A percentile compares a stretch with the other conserved stretches of the same genome.
Conservation (phyloP, 2,113 vertebrate genomes). For the Microcebus jonahi region DNA sequence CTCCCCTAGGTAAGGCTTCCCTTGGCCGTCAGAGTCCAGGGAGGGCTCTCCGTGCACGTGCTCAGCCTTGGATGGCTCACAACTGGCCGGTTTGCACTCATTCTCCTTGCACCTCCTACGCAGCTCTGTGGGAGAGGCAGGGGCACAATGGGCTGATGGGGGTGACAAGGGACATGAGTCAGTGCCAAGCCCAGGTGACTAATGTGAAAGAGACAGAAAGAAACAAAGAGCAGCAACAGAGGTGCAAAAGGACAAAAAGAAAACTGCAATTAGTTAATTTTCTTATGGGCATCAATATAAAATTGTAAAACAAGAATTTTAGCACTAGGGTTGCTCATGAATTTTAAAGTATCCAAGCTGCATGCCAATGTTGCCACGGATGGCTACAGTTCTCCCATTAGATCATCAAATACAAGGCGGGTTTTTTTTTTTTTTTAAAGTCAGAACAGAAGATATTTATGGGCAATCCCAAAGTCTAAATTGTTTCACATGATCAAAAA, state of each 20-base stretch:
- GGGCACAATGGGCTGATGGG: slow-evolving; percentile 87
- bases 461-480: background rate
- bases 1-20: slow-evolving; percentile 86
- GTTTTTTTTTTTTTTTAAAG: background rate
- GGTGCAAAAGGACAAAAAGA: slow-evolving; percentile 94
- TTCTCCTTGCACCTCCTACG: slow-evolving; percentile 93
- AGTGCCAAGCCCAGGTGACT: slow-evolving; percentile 87
- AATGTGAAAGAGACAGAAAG: slow-evolving; percentile 80
- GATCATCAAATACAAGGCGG: background rate
- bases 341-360: slow-evolving; percentile 57
- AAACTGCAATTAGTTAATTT: slow-evolving; percentile 96
- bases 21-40: slow-evolving; percentile 86
- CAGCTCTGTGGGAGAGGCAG: slow-evolving; percentile 88
- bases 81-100: slow-evolving; percentile 80
- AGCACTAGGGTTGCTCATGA: slow-evolving; percentile 72
- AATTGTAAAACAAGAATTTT: slow-evolving; percentile 81
- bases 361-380: slow-evolving; percentile 44
- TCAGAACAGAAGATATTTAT: background rate
- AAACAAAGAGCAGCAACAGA: slow-evolving; percentile 86
- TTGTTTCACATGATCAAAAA: background rate
- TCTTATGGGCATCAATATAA: slow-evolving; percentile 78
- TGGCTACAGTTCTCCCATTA: background rate
- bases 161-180: slow-evolving; percentile 86
- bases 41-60: slow-evolving; percentile 76
- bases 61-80: slow-evolving; percentile 78